A percentile compares a stretch with the other conserved stretches of the same genome.
Conservation (phyloP, 1,140 invertebrate genomes). For the Anastrepha ludens region DNA sequence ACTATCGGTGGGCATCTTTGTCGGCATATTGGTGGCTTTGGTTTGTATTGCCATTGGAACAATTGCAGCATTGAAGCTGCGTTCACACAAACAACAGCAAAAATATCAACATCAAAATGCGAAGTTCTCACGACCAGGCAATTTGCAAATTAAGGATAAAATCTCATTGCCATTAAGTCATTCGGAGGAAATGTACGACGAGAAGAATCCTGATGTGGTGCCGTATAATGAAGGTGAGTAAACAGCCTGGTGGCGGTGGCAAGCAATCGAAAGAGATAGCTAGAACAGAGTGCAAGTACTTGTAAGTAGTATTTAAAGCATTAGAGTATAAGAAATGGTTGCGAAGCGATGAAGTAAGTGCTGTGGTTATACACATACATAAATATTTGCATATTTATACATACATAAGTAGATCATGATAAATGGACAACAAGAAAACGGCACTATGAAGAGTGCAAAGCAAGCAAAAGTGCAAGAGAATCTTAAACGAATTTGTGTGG, state of each 20-base stretch:
- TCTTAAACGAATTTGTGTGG: too few species aligned
- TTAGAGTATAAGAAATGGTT: too few species aligned
- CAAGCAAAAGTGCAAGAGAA: too few species aligned
- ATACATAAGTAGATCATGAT: conserved; percentile 12
- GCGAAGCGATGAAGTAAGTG: too few species aligned
- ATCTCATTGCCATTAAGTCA: conserved; percentile 79
- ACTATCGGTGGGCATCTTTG: conserved; percentile 80
- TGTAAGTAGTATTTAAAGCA: not conserved
- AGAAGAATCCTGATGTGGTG: conserved; percentile 89
- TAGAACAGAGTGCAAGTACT: not conserved
- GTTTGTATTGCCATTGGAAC: conserved; percentile 82
- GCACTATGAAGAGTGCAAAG: not conserved
- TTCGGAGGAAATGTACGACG: conserved; percentile 84
- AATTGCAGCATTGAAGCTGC: conserved; percentile 81
- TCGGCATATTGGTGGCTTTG: conserved; percentile 82
- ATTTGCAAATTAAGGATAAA: conserved; percentile 82
- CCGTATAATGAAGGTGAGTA: conserved; percentile 89
- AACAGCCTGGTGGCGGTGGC: not conserved
- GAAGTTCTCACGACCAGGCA: conserved; percentile 77
- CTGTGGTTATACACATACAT: not conserved
- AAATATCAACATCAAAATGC: conserved; percentile 73
- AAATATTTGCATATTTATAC: not conserved
- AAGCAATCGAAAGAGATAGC: not conserved
- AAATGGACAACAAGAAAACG: not conserved
- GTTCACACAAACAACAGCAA: conserved; percentile 76